Evolutionary conservation across 2,113 vertebrate species (phyloP), one percentile per base, ranked within the genome.

Genomic region (Todiramphus chloris): DNA sequence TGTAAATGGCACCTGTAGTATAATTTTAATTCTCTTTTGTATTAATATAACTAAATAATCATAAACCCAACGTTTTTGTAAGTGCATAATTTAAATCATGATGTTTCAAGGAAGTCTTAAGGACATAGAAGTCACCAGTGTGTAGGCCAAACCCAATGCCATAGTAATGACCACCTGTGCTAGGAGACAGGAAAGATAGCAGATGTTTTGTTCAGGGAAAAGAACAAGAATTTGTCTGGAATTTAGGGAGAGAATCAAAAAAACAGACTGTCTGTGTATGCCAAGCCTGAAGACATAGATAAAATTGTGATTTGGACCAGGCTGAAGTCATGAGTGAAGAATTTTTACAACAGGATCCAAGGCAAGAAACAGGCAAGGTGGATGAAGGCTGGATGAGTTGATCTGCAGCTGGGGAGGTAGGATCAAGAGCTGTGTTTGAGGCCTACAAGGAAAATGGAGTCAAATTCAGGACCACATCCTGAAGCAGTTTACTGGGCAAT

Each of bases 341-440:
- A 56, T 67, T 84, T 44, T 20, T 64, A 5, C 35, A 73, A 13
- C 46, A 62, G 56, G 74, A 31, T 70, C 10, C 35, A 24, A 82
- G 25, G 12, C 25, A 78, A 62, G 28, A 44, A 41, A 35, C 2
- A 27, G 21, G 24, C 8, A 70, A 33, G 16, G 33, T 74, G 10
- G 20, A 50, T 16, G 14, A 48, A 80, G 28, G 24, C n/a, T 44
- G 21, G 43, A 27, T 16, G 37, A 91, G 20, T n/a, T 58, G 59
- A 76, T 30, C 16, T 73, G n/a, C 14, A 59, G 0, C 1, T 23
- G 25, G n/a, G 8, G 17, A 75, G 8, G 8, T 1, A 67, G 15
- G 67, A 63, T 35, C 17, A 25, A 68, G 41, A 41, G 4, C 21
- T 39, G 48, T 4, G 4, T 39, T 60, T 81, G 39, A 50, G 18